Percentiles rank a stretch among this genome's conserved stretches.
Evolutionary conservation across 1,140 invertebrate genomes (phyloP).

Genomic region (Panagrolaimus sp.): DNA sequence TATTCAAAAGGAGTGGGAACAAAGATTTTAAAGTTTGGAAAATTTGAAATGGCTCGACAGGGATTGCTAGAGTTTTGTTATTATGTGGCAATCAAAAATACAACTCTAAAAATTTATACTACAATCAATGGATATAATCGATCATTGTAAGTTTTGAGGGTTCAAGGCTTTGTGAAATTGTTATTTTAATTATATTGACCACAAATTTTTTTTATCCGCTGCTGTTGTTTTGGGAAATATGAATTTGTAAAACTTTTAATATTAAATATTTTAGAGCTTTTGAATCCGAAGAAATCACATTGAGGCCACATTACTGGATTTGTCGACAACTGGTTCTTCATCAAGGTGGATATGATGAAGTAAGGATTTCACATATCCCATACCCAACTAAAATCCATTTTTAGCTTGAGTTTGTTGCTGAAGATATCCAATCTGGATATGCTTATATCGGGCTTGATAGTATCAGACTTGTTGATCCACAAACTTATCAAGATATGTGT

Average conservation of each 20-base stretch:
- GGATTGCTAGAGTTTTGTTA: constrained; percentile 40
- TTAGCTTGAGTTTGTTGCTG: constrained; percentile 31
- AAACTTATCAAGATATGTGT: constrained; percentile 11
- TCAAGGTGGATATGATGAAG: constrained; percentile 33
- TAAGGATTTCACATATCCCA: constrained; percentile 19
- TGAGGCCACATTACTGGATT: constrained; percentile 22
- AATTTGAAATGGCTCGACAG: constrained; percentile 29
- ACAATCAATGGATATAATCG: constrained; percentile 22
- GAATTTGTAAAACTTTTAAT: background rate
- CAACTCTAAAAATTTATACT: constrained; percentile 19
- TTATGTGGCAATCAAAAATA: constrained; percentile 25
- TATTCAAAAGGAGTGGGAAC: constrained; percentile 36
- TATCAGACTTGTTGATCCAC: constrained; percentile 30
- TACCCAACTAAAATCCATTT: background rate
- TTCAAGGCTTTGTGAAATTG: too few species aligned
- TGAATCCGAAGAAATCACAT: background rate
- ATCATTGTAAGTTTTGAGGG: constrained; percentile 10
- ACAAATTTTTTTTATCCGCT: too few species aligned
- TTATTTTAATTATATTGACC: too few species aligned
- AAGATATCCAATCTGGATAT: constrained; percentile 32
- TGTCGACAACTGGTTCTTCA: constrained; percentile 31
- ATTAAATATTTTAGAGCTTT: constrained; percentile 12
- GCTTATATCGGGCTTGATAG: constrained; percentile 34
- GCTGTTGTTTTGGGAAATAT: too few species aligned
- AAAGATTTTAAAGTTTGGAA: constrained; percentile 25